These are phyloP conservation scores for Whitmania pigra DNA, from an alignment of 1,140 invertebrate genomes.

Conservation along the genomic window DNA sequence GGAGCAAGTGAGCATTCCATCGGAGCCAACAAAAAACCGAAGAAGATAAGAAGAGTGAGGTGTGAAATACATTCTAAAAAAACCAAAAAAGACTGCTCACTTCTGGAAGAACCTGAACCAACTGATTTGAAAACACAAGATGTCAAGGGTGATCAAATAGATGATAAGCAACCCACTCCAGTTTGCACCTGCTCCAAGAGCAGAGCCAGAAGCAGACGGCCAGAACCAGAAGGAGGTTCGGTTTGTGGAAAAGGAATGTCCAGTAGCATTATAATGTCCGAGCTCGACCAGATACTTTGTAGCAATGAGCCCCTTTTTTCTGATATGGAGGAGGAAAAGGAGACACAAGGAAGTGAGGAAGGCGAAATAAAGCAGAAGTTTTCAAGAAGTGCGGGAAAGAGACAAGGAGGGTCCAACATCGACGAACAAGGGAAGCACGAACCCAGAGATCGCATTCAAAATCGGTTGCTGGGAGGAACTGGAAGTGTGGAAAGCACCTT, in stretches of 20 bases:
- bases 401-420: constrained; percentile 9
- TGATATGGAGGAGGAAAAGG: constrained; percentile 32
- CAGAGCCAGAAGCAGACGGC: constrained; percentile 25
- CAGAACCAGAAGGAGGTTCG: constrained; percentile 38
- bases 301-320: constrained; percentile 38
- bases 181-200: constrained; percentile 10
- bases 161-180: too few species aligned
- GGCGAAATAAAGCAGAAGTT: background rate
- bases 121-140: background rate
- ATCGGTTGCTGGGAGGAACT: constrained; percentile 6
- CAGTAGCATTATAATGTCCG: constrained; percentile 24
- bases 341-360: constrained; percentile 14
- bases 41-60: constrained; percentile 1
- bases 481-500: constrained; percentile 29
- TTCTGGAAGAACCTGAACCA: background rate
- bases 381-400: constrained; percentile 13
- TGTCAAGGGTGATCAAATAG: background rate
- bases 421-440: background rate
- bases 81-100: background rate
- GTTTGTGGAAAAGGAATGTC: constrained; percentile 16
- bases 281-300: constrained; percentile 36
- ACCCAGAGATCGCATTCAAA: background rate
- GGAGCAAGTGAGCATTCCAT: constrained; percentile 16
- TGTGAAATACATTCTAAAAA: constrained; percentile 19
- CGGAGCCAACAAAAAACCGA: background rate